phyloP scores from a whole-genome alignment of 2,888 invertebrate genomes.

The Polyommatus icarus region DNA sequence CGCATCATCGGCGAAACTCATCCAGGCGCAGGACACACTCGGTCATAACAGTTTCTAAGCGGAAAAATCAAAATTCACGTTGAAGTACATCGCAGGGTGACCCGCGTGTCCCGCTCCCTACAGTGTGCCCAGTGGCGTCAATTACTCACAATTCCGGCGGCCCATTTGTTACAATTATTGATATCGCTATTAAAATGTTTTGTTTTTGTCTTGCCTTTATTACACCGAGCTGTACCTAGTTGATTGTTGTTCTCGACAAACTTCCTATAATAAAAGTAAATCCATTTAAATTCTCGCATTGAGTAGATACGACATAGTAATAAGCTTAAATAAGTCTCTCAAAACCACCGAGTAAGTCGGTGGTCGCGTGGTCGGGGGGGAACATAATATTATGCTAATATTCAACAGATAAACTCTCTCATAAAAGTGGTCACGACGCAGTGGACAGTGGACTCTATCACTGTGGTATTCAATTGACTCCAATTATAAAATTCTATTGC shows the following conservation, averaged over 20 bases:
- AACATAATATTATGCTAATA: background rate
- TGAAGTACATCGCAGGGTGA: background rate
- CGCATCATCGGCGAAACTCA: background rate
- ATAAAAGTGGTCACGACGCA: background rate
- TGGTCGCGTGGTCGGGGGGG: background rate
- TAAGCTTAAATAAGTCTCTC: no score
- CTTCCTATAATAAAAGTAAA: background rate
- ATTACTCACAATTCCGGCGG: background rate
- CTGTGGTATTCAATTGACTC: background rate
- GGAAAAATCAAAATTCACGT: background rate
- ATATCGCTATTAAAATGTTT: conserved; percentile 12
- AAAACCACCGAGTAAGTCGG: no score
- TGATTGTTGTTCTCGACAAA: background rate
- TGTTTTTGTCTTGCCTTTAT: background rate
- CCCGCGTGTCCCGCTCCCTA: background rate
- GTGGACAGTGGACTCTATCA: conserved; percentile 8
- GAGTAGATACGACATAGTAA: no score
- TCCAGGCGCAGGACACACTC: background rate
- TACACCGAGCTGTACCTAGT: background rate
- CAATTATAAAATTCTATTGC: conserved; percentile 16
- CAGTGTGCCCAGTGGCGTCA: background rate
- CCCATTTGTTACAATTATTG: conserved; percentile 2
- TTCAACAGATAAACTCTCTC: background rate
- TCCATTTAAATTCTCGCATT: no score
- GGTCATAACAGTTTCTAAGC: background rate